Percentiles rank a stretch among this genome's conserved stretches.
Evolutionary conservation across 2,888 invertebrate species (phyloP).

Genomic region (Unio pictorum): DNA sequence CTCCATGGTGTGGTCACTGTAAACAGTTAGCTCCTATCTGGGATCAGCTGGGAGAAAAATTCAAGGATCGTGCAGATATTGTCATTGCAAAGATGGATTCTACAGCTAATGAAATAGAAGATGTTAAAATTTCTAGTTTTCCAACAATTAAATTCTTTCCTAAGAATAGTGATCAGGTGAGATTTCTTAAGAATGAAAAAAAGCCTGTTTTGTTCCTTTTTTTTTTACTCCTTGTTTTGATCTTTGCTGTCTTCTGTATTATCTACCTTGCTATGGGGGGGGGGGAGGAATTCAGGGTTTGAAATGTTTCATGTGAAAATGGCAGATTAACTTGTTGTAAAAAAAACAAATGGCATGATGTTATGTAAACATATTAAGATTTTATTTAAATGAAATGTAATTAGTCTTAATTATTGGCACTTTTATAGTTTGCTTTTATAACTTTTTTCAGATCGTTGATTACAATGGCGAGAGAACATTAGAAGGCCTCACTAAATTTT

Average conservation of each 20-base stretch:
- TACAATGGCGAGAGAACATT: slow-evolving; percentile 96
- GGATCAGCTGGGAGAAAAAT: slow-evolving; percentile 95
- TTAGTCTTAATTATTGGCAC: too few relatives aligned
- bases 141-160: slow-evolving; percentile 81
- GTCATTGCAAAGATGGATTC: slow-evolving; percentile 99
- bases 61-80: slow-evolving; percentile 83
- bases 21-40: slow-evolving; percentile 97
- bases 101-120: slow-evolving; percentile 96
- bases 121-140: slow-evolving; percentile 93
- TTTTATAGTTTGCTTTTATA: not conserved
- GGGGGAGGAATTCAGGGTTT: too few relatives aligned
- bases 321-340: too few relatives aligned
- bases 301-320: too few relatives aligned
- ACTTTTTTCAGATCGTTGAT: slow-evolving; percentile 78
- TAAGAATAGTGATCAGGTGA: slow-evolving; percentile 89
- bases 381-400: not conserved
- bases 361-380: too few relatives aligned
- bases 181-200: slow-evolving; percentile 14
- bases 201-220: not conserved
- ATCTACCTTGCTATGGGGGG: too few relatives aligned
- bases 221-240: not conserved
- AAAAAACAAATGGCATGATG: too few relatives aligned
- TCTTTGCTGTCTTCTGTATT: too few relatives aligned
- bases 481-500: slow-evolving; percentile 92
- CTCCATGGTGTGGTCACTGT: slow-evolving; percentile 98